A percentile compares a stretch with the other conserved stretches of the same genome.
Conservation (phyloP, 2,113 vertebrate genomes). For the Tricholaema leucomelas region DNA sequence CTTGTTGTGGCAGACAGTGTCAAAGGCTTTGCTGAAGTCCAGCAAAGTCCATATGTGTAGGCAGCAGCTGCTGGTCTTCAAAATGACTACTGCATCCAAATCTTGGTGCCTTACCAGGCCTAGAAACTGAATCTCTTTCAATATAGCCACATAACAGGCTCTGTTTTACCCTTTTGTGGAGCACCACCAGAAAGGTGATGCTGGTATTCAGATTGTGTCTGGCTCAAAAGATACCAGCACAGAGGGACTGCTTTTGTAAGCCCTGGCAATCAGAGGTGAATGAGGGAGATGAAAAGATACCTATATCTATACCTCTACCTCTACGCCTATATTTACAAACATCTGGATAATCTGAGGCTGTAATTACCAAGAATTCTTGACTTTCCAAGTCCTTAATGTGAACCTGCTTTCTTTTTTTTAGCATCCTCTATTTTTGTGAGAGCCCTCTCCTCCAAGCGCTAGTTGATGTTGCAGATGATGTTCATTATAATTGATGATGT, state of each 20-base stretch:
- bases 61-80: rapidly evolving
- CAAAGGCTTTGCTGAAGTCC: too few relatives aligned
- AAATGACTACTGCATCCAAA: not conserved
- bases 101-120: not conserved
- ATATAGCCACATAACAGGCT: not conserved
- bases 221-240: not conserved
- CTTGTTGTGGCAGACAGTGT: too few relatives aligned
- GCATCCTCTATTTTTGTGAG: not conserved
- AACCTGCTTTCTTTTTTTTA: not conserved
- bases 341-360: not conserved
- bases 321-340: not conserved
- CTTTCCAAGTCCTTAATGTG: not conserved
- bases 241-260: not conserved
- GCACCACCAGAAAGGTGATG: not conserved
- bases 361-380: not conserved
- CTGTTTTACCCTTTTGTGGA: not conserved
- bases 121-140: not conserved
- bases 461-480: too few relatives aligned
- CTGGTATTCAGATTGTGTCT: not conserved
- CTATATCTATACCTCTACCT: not conserved
- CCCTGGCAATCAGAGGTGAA: not conserved
- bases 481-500: not conserved
- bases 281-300: not conserved
- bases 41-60: too few relatives aligned
- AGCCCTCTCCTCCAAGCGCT: not conserved